phyloP scores from a whole-genome alignment of 2,113 vertebrate genomes.

The Sarotherodon lohbergeri region DNA sequence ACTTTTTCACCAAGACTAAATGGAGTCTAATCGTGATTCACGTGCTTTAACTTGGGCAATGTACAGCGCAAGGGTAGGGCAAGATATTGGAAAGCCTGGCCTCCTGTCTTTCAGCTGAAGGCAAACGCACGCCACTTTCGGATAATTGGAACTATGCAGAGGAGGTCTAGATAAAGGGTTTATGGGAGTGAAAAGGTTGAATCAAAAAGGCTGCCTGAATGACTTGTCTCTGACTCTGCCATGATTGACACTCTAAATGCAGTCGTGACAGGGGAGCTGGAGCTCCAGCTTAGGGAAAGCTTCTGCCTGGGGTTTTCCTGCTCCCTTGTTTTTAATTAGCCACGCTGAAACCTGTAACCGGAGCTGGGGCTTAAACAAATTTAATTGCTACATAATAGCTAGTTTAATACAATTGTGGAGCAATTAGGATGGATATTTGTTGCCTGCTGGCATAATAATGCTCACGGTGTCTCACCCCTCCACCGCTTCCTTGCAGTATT shows the following conservation, averaged over 20 bases:
- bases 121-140: not conserved
- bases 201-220: constrained; percentile 44
- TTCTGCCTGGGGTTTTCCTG: constrained; percentile 55
- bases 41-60: not conserved
- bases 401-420: constrained; percentile 70
- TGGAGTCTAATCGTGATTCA: not conserved
- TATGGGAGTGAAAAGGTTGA: constrained; percentile 45
- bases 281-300: constrained; percentile 50
- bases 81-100: not conserved
- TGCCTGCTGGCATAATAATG: constrained; percentile 55
- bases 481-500: constrained; percentile 9
- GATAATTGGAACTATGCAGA: constrained; percentile 31
- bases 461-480: constrained; percentile 17
- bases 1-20: not conserved
- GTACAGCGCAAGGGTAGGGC: not conserved
- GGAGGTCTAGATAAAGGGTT: constrained; percentile 25
- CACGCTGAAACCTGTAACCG: constrained; percentile 63
- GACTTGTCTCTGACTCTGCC: constrained; percentile 28
- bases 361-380: constrained; percentile 54
- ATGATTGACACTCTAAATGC: constrained; percentile 62
- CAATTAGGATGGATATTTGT: constrained; percentile 69
- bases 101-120: not conserved
- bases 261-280: constrained; percentile 39
- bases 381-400: constrained; percentile 71
- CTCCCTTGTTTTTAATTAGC: constrained; percentile 68